Percentiles rank a stretch among this genome's conserved stretches.
Evolutionary conservation across 2,888 invertebrate genomes (phyloP).

Genomic region (Harpalus rubripes): DNA sequence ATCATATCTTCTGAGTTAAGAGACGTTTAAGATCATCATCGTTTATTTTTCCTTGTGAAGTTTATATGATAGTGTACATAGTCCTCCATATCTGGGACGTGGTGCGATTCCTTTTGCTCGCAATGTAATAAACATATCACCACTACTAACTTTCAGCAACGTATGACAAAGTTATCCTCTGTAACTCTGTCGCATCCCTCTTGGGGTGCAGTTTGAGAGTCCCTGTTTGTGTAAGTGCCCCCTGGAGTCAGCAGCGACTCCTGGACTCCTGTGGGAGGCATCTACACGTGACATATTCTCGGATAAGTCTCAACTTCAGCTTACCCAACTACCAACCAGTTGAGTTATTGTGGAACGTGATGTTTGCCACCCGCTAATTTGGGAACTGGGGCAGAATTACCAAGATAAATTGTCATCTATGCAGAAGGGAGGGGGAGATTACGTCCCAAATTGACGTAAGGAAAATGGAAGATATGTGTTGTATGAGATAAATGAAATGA

Average conservation of each 20-base stretch:
- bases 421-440: background rate
- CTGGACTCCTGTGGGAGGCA: background rate
- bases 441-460: background rate
- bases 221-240: conserved; percentile 4
- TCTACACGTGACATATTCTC: background rate
- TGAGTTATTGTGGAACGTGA: background rate
- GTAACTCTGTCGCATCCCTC: no score
- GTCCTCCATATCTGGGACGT: no score
- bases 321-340: background rate
- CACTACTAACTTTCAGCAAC: no score
- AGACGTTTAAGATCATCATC: no score
- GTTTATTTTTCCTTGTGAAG: no score
- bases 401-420: background rate
- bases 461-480: background rate
- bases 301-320: background rate
- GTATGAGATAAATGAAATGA: background rate
- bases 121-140: no score
- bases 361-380: background rate
- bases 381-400: conserved; percentile 4
- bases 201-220: background rate
- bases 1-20: no score
- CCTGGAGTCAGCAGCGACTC: background rate
- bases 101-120: no score
- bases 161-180: no score
- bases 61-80: no score